Conservation (phyloP, 1,140 invertebrate species). For the Bombus huntii region DNA sequence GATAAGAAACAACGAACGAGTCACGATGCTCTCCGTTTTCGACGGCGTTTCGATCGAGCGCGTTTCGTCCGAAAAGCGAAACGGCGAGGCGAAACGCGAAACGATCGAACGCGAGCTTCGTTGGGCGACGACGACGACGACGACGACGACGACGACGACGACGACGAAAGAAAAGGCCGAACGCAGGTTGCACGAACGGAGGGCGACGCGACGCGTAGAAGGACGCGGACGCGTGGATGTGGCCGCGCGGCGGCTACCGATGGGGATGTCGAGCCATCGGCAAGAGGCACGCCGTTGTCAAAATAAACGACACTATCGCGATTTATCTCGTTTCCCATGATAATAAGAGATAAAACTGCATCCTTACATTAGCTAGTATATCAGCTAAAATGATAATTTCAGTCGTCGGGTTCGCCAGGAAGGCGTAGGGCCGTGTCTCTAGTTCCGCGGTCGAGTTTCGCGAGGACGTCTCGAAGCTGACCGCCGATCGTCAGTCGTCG, state of each 20-base stretch:
- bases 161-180: too few relatives aligned
- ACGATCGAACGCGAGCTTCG: too few relatives aligned
- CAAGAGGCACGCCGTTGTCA: conserved; percentile 75
- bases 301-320: conserved; percentile 83
- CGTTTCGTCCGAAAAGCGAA: too few relatives aligned
- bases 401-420: conserved; percentile 79
- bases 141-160: too few relatives aligned
- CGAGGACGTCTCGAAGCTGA: not conserved
- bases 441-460: conserved; percentile 8
- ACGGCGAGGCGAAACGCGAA: too few relatives aligned
- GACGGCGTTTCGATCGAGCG: too few relatives aligned
- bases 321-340: conserved; percentile 84
- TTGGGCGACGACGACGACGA: too few relatives aligned
- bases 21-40: not conserved
- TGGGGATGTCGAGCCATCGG: conserved; percentile 62
- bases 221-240: not conserved
- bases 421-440: conserved; percentile 75
- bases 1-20: conserved; percentile 23
- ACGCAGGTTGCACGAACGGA: too few relatives aligned
- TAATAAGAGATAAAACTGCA: conserved; percentile 84
- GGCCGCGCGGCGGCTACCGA: conserved; percentile 49
- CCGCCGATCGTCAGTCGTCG: not conserved
- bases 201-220: too few relatives aligned
- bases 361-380: conserved; percentile 83
- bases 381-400: conserved; percentile 84